Evolutionary conservation across 2,797 vertebrate genomes (phyloP).

Genomic region (Gymnothorax reevesii): DNA sequence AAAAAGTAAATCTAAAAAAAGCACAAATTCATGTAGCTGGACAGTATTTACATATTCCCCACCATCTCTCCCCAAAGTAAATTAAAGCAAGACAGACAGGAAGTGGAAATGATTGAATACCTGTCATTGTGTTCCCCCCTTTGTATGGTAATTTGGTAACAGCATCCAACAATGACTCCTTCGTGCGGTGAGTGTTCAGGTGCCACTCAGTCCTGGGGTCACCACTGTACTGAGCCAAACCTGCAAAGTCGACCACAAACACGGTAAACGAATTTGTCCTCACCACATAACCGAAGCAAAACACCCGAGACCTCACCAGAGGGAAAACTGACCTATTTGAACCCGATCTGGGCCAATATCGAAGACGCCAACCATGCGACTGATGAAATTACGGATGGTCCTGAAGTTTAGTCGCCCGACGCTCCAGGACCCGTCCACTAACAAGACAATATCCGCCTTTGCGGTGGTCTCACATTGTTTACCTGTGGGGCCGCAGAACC

Average conservation of each 20-base stretch:
- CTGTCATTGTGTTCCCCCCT: conserved; percentile 95
- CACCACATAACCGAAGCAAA: neutral
- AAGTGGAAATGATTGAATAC: conserved; percentile 58
- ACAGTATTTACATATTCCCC: neutral
- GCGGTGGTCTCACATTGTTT: conserved; percentile 83
- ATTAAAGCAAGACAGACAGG: neutral
- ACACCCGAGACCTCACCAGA: neutral
- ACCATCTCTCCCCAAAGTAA: neutral
- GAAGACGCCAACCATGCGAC: conserved; percentile 89
- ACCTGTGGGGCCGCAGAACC: conserved; percentile 67
- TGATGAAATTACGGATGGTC: conserved; percentile 88
- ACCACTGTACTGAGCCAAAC: conserved; percentile 92
- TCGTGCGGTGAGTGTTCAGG: conserved; percentile 81
- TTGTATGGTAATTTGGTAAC: conserved; percentile 89
- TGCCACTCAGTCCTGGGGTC: conserved; percentile 96
- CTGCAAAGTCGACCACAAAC: conserved; percentile 57
- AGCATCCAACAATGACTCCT: conserved; percentile 80
- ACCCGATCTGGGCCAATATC: conserved; percentile 86
- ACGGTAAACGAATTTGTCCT: neutral
- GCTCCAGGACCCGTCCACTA: conserved; percentile 98
- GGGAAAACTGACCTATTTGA: conserved; percentile 84
- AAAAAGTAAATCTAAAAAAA: too few species aligned
- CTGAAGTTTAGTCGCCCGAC: conserved; percentile 94
- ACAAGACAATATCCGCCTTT: conserved; percentile 89
- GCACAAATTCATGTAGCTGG: neutral